A percentile compares a stretch with the other conserved stretches of the same genome.
Evolutionary conservation across 1,140 invertebrate genomes (phyloP).

Genomic region (Plectrocnemia conspersa): DNA sequence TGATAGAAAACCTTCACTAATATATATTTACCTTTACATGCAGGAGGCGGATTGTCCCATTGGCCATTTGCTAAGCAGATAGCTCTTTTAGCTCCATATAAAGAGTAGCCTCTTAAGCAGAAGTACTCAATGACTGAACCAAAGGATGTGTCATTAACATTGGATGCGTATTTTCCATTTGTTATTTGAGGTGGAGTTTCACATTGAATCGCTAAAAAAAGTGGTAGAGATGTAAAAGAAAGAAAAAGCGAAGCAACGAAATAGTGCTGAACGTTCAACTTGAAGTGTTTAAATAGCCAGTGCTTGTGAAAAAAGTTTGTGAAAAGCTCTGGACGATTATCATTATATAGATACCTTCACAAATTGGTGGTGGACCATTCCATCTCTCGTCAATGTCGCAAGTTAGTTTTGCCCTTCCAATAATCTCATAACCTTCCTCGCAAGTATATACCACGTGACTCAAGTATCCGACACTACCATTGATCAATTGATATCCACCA

Average conservation of each 20-base stretch:
- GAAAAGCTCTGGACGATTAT: slow-evolving; percentile 14
- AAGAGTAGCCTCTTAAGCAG: slow-evolving; percentile 65
- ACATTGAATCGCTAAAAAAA: slow-evolving; percentile 66
- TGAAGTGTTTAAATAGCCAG: not conserved
- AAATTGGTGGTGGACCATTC: slow-evolving; percentile 88
- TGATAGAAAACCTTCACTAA: no score
- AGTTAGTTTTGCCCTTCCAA: slow-evolving; percentile 71
- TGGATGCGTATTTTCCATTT: slow-evolving; percentile 64
- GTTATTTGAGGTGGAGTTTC: slow-evolving; percentile 64
- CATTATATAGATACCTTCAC: slow-evolving; percentile 61
- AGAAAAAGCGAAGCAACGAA: not conserved
- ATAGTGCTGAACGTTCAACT: no score
- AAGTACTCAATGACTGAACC: slow-evolving; percentile 70
- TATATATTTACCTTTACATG: slow-evolving; percentile 59
- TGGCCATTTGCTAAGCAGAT: slow-evolving; percentile 70
- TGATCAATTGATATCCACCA: slow-evolving; percentile 75
- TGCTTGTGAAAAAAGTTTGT: slow-evolving; percentile 18
- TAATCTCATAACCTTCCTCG: slow-evolving; percentile 78
- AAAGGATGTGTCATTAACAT: slow-evolving; percentile 61
- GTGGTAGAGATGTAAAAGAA: slow-evolving; percentile 16
- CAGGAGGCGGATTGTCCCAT: slow-evolving; percentile 72
- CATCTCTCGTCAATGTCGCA: slow-evolving; percentile 90
- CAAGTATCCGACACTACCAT: slow-evolving; percentile 77
- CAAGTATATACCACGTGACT: slow-evolving; percentile 82
- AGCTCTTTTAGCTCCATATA: slow-evolving; percentile 65